Percentiles rank a stretch among this genome's conserved stretches.
phyloP scores from a whole-genome alignment of 2,797 vertebrate genomes.

The Sylvilagus floridanus region DNA sequence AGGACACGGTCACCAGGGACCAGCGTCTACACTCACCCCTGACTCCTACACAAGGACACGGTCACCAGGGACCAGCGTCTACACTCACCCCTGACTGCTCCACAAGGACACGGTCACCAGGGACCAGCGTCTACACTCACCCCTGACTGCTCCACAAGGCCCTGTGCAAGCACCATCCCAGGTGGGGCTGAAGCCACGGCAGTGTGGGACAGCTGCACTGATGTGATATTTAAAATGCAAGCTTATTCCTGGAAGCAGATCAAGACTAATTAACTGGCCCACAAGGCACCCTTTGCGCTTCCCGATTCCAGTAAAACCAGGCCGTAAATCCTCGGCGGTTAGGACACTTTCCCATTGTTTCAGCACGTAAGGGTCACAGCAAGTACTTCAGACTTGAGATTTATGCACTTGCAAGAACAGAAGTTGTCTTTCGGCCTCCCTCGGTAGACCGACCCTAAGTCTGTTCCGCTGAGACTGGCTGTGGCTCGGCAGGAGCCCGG shows the following conservation, averaged over 20 bases:
- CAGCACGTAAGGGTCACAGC: slow-evolving; percentile 15
- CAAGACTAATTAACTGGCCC: slow-evolving; percentile 13
- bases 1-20: too few species aligned
- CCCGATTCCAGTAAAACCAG: not conserved
- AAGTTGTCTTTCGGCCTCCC: not conserved
- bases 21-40: too few species aligned
- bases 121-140: too few species aligned
- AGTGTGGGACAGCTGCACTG: not conserved
- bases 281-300: not conserved
- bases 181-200: accelerated
- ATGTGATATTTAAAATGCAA: not conserved
- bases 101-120: too few species aligned
- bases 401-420: not conserved
- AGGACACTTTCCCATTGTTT: not conserved
- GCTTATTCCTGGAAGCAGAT: slow-evolving; percentile 35
- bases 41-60: too few species aligned
- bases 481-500: not conserved
- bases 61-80: too few species aligned
- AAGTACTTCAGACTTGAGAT: not conserved
- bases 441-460: not conserved
- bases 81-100: too few species aligned
- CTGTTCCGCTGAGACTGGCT: not conserved
- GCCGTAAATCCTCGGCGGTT: not conserved
- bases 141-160: not conserved
- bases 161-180: not conserved